A percentile compares a stretch with the other conserved stretches of the same genome.
phyloP scores from a whole-genome alignment of 2,888 invertebrate species.

The Thysanoteuthis rhombus region DNA sequence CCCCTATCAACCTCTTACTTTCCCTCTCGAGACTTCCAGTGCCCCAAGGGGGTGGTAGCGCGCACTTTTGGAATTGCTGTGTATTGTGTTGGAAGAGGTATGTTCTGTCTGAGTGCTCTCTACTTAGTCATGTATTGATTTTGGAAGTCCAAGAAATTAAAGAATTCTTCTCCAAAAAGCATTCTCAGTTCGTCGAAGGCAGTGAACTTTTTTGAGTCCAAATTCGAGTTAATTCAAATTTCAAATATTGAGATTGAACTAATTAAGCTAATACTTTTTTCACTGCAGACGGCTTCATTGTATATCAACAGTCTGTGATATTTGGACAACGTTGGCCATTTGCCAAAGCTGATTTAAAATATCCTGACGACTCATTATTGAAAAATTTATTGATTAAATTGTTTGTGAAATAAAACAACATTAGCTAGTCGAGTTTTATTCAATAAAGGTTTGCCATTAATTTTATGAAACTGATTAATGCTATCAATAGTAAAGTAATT shows the following conservation, averaged over 20 bases:
- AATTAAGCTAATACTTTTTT: neutral
- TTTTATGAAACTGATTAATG: neutral
- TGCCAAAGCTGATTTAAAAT: neutral
- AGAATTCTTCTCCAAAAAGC: neutral
- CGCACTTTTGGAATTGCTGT: too few relatives aligned
- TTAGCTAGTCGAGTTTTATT: neutral
- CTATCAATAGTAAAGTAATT: neutral
- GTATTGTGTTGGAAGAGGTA: too few relatives aligned
- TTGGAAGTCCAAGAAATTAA: too few relatives aligned
- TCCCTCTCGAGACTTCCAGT: too few relatives aligned
- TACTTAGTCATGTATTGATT: too few relatives aligned
- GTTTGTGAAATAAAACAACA: neutral
- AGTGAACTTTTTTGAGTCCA: neutral
- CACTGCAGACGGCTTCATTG: too few relatives aligned
- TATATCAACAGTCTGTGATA: neutral
- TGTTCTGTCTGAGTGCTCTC: too few relatives aligned
- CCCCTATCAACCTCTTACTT: too few relatives aligned
- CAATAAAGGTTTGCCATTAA: neutral
- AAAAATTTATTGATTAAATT: neutral
- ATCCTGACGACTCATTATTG: neutral
- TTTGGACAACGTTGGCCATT: neutral
- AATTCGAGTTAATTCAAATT: neutral
- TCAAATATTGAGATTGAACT: neutral
- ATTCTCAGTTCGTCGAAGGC: neutral
- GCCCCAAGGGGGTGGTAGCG: too few relatives aligned